Evolutionary conservation across 2,113 vertebrate genomes (phyloP), one percentile per base, ranked within the genome.

Genomic region (Lasiurus borealis): DNA sequence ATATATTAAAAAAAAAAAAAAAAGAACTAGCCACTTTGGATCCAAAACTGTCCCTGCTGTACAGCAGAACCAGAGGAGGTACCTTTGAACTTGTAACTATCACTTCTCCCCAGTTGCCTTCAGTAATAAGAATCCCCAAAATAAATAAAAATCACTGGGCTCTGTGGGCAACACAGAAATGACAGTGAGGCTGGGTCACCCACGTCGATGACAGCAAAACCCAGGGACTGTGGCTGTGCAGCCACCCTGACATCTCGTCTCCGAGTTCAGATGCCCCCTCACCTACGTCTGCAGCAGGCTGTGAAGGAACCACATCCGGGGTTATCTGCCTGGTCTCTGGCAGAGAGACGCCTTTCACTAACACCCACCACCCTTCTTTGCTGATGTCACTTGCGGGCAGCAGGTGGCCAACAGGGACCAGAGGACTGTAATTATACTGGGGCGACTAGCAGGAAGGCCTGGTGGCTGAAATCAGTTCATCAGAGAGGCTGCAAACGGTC

Each of bases 121-220:
- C 50, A 81, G 59, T 27, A 78, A n/a, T 31, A 50, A 84, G 16
- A 92, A 66, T 18, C 29, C 64, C 3, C 46, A 23, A 82, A 88
- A 88, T 44, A 34, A 62, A 77, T 0, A n/a, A 31, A 87, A 85
- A n/a, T 19, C 44, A 25, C 15, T 11, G 5, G 66, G 85, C 71
- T 84, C 18, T 50, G n/a, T 50, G 36, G 81, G 59, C 19, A 46
- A 78, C 54, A 62, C 7, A 50, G 64, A 62, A 40, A n/a, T 19
- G 46, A 62, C 40, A 68, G 12, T 4, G 75, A 88, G 54, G 68
- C 64, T 57, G 75, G 31, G 50, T 29, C 78, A 78, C 10, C 12
- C 36, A 57, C 0, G 0, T n/a, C 44, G 29, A 13, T 9, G 64
- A 57, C 27, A 46, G 29, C 40, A n/a, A 40, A 72, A 19, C 29